Evolutionary conservation across 2,797 vertebrate genomes (phyloP).

Genomic region (Etheostoma nigrum): DNA sequence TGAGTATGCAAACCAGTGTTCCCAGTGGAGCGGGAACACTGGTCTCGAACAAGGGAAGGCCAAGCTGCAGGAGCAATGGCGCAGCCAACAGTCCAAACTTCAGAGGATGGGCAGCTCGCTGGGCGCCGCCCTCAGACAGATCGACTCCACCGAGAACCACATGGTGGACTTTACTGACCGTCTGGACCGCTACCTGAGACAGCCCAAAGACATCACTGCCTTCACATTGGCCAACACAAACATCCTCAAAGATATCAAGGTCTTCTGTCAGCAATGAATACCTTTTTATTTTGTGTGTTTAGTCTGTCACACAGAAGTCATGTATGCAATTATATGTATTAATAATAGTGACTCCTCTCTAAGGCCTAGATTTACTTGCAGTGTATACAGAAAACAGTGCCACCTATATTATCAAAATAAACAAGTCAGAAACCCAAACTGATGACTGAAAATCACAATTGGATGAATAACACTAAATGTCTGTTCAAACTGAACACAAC

Average conservation of each 20-base stretch:
- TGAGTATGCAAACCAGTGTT: slow-evolving; percentile 80
- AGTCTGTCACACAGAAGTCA: background rate
- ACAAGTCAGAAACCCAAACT: background rate
- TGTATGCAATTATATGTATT: background rate
- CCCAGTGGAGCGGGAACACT: slow-evolving; percentile 69
- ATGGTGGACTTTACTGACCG: slow-evolving; percentile 82
- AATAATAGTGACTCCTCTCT: background rate
- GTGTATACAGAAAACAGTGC: background rate
- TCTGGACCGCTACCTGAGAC: slow-evolving; percentile 83
- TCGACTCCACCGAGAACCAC: slow-evolving; percentile 88
- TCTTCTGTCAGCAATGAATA: slow-evolving; percentile 20
- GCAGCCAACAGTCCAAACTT: slow-evolving; percentile 83
- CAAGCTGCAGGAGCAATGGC: slow-evolving; percentile 84
- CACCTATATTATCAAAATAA: background rate
- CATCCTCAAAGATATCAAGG: slow-evolving; percentile 86
- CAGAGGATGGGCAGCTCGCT: slow-evolving; percentile 89
- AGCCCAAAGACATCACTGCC: slow-evolving; percentile 82
- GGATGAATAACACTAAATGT: too few relatives aligned
- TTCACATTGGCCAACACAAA: slow-evolving; percentile 82
- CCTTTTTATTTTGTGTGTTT: background rate
- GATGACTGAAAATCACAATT: background rate
- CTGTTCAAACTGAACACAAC: too few relatives aligned
- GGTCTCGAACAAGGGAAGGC: slow-evolving; percentile 79
- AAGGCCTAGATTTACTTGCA: background rate
- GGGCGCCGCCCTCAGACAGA: slow-evolving; percentile 85